Evolutionary conservation across 1,140 invertebrate species (phyloP), one percentile per base, ranked within the genome.

Genomic region (Lysiphlebus fabarum): DNA sequence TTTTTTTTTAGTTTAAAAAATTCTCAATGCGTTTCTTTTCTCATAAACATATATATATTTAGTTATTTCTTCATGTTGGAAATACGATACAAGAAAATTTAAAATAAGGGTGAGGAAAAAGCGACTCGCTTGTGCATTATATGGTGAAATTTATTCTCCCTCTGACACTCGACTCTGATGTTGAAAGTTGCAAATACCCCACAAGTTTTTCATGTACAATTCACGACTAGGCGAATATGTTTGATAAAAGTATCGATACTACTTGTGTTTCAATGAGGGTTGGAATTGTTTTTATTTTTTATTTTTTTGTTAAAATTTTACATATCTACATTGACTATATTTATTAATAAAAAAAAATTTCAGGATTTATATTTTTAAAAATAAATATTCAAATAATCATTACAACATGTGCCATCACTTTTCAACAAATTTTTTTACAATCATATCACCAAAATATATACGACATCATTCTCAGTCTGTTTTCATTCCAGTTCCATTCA

Each of bases 141-240:
- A 60, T 34, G 12, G 51, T 61, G 37, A 38, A 33, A 43, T 33
- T 40, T 49, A 17, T 51, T 58, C 17, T 49, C 56, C 53, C 65
- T 62, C 57, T 55, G 72, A 73, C 44, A 71, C 59, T 67, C 65
- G 69, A 70, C 61, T 64, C 69, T 37, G 10, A 10, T 11, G 37
- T 26, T 43, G 26, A 36, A 53, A 38, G 41, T 40, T 5, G 5
- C 12, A 11, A 12, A 8, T n/a, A 40, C 38, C 38, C 38, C 7
- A 40, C 38, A 40, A 40, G 38, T 11, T 40, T 5, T 8, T 11
- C 38, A 40, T 40, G 10, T 7, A 40, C 38, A 40, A 40, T 42
- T 55, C 17, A 38, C 53, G n/a, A 17, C 45, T 49, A 11, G 34
- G 43, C 11, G 33, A 41, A 56, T 47, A n/a, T 56, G 43, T 44